Base-by-base conservation (phyloP, 2,888 invertebrate genomes). In the Agrilus mali region DNA sequence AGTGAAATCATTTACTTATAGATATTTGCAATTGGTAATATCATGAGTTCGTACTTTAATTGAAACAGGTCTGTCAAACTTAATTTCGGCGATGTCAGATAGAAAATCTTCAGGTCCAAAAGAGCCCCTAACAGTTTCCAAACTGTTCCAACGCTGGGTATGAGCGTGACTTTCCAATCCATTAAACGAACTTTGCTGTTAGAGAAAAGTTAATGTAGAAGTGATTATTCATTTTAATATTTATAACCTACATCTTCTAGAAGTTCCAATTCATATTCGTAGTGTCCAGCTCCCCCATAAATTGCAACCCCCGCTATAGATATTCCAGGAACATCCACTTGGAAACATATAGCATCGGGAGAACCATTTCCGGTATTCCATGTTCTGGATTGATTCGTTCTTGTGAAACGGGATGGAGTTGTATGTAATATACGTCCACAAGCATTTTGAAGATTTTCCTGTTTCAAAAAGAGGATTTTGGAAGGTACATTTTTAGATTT, bases 301-400 rank as follows among this genome's bases (percentile, higher is more conserved):
- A 95, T 81, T 55, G 85, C 85, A 4, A 86, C 86, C 1, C 96
- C 97, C 22, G 86, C 86, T 34, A 97, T 76, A 17, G 86, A 80
- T 38, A 96, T 80, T 2, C 95, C 95, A 0, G 86, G 74, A 15
- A 86, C 75, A 69, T 97, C 95, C 8, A 96, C 94, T 32, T 85
- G 82, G 60, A 96, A 93, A 57, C 89, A 89, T 56, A 98, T 86
- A 1, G 95, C 95, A 68, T 98, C 97, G 0, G 95, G 92, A 8
- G 92, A 92, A 27, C 95, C 95, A 63, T 92, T 93, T 4, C 95
- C 93, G 0, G 95, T 93, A 64, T 96, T 95, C 97, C 97, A 97
- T 1, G 88, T 86, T 36, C 92, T 79, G 39, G 85, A 83, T 52
- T 86, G 82, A 63, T 93, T 94, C 36, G 87, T 84, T 38, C 92